These are phyloP conservation scores for Pogonognathellus flavescens DNA, from an alignment of 1,140 invertebrate species.

Conservation along the genomic window DNA sequence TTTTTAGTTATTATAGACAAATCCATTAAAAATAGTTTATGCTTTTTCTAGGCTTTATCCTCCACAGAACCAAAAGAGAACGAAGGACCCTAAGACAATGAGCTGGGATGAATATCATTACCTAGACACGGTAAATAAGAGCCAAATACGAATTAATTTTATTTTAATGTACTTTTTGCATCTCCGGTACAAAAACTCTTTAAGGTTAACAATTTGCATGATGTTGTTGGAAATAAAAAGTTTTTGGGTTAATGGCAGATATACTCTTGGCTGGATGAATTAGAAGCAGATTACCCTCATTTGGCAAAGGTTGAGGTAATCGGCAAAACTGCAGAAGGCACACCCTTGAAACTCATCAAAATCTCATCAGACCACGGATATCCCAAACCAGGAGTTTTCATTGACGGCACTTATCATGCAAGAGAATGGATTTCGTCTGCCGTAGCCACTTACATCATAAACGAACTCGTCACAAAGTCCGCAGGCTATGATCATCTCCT, in stretches of 20 bases:
- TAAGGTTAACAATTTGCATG: background rate
- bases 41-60: background rate
- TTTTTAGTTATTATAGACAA: no score
- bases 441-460: conserved; percentile 72
- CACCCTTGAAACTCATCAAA: conserved; percentile 44
- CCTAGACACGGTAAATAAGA: conserved; percentile 25
- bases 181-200: background rate
- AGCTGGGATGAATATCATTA: conserved; percentile 33
- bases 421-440: conserved; percentile 78
- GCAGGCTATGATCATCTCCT: conserved; percentile 63
- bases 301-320: conserved; percentile 16
- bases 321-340: conserved; percentile 50
- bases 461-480: conserved; percentile 71
- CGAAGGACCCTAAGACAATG: background rate
- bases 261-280: conserved; percentile 45
- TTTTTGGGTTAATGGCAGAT: conserved; percentile 25
- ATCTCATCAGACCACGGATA: background rate
- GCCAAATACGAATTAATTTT: no score
- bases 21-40: background rate
- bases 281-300: background rate
- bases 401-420: conserved; percentile 71
- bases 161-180: no score
- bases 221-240: background rate
- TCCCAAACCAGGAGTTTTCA: conserved; percentile 31
- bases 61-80: background rate